Evolutionary conservation across 92 coral and sea anemone species (phyloP).

Genomic region (Epizoanthus scotinus): DNA sequence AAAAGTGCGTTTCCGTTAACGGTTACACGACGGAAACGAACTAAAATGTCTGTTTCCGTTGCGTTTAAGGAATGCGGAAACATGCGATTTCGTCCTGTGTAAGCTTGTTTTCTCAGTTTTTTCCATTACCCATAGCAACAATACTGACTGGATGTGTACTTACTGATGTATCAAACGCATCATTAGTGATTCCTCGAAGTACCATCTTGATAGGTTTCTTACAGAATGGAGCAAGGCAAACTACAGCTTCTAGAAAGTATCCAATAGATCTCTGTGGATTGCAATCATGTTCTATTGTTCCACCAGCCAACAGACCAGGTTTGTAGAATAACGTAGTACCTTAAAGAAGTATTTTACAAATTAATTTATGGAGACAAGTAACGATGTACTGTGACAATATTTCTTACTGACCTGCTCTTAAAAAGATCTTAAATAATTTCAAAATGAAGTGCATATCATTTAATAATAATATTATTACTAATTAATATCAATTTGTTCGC

Average conservation of each 20-base stretch:
- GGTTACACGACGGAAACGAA: no score
- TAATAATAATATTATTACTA: no score
- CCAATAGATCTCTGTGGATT: slow-evolving; percentile 90
- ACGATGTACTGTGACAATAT: no score
- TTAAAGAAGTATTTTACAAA: background rate
- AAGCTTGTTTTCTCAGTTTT: background rate
- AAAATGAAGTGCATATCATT: no score
- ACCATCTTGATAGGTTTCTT: slow-evolving; percentile 88
- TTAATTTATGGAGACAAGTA: background rate
- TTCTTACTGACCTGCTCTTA: no score
- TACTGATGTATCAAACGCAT: slow-evolving; percentile 88
- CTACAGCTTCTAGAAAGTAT: slow-evolving; percentile 87
- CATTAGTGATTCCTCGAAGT: slow-evolving; percentile 92
- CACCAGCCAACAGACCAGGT: slow-evolving; percentile 95
- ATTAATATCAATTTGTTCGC: no score
- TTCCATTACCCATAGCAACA: background rate
- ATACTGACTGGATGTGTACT: slow-evolving; percentile 29
- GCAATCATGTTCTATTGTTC: slow-evolving; percentile 88
- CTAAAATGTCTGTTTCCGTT: no score
- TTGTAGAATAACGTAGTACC: slow-evolving; percentile 93
- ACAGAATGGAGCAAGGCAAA: slow-evolving; percentile 93
- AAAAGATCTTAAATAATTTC: no score
- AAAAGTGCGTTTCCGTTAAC: no score
- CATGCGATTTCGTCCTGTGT: no score
- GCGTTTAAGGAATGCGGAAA: no score